A percentile compares a stretch with the other conserved stretches of the same genome.
Evolutionary conservation across 2,113 vertebrate species (phyloP).

Genomic region (Eptesicus fuscus): DNA sequence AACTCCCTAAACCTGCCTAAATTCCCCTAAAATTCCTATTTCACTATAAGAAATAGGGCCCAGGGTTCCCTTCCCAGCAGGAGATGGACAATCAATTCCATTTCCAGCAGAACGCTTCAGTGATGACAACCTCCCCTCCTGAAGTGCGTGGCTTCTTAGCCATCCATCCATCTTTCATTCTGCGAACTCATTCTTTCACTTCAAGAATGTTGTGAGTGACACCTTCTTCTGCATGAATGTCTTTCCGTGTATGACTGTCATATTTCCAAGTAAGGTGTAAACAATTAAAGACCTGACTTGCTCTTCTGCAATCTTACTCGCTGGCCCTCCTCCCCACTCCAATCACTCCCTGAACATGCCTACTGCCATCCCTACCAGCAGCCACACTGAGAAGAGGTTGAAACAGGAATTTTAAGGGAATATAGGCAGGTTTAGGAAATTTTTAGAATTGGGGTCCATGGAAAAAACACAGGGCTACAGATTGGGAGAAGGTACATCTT

Average conservation of each 20-base stretch:
- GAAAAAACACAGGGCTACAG: no score
- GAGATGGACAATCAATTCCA: neutral
- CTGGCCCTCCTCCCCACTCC: neutral
- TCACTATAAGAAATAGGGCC: neutral
- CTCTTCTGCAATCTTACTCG: neutral
- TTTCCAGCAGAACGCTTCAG: neutral
- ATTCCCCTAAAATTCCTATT: no score
- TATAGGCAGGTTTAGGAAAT: no score
- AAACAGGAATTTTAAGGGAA: no score
- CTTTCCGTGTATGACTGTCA: neutral
- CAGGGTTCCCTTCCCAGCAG: neutral
- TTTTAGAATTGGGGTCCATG: no score
- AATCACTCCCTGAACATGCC: no score
- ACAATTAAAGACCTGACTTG: neutral
- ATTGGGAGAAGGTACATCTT: no score
- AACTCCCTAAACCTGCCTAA: no score
- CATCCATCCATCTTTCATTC: neutral
- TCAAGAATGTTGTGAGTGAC: neutral
- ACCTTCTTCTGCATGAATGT: neutral
- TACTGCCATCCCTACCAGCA: neutral
- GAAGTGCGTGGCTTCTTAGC: neutral
- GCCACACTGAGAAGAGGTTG: neutral
- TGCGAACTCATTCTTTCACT: neutral
- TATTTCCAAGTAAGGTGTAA: neutral
- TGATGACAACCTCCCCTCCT: neutral